Conservation (phyloP, 2,797 vertebrate genomes). For the Tangara arthus region DNA sequence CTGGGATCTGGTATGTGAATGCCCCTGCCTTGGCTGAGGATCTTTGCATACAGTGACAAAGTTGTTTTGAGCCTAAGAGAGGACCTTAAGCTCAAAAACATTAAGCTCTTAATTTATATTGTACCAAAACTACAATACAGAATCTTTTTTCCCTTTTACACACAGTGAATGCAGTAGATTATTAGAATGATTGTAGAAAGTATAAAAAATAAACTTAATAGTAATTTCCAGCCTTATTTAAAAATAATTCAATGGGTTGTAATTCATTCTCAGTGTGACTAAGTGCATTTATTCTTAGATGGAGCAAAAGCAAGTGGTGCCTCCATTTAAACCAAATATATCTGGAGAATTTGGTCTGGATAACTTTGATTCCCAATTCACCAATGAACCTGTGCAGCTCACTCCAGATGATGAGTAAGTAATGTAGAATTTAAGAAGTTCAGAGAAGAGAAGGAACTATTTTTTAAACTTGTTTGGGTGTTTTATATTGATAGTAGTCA, state of each 20-base stretch:
- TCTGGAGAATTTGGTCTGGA: slow-evolving; percentile 98
- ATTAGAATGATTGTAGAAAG: neutral
- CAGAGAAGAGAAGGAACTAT: neutral
- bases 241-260: neutral
- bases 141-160: neutral
- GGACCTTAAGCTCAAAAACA: neutral
- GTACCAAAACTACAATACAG: neutral
- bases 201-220: neutral
- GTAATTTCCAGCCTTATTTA: neutral
- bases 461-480: neutral
- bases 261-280: neutral
- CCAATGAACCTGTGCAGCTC: slow-evolving; percentile 97
- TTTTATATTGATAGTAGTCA: neutral
- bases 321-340: slow-evolving; percentile 99
- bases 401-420: slow-evolving; percentile 98
- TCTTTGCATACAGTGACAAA: neutral
- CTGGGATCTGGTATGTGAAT: slow-evolving; percentile 91
- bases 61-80: neutral
- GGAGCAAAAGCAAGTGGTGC: slow-evolving; percentile 98
- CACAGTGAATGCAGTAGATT: neutral
- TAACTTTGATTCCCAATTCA: slow-evolving; percentile 98
- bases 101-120: neutral
- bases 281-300: slow-evolving; percentile 80
- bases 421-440: neutral
- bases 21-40: neutral